Evolutionary conservation across 2,797 vertebrate species (phyloP), one percentile per base, ranked within the genome.

Genomic region (Coreius guichenoti): DNA sequence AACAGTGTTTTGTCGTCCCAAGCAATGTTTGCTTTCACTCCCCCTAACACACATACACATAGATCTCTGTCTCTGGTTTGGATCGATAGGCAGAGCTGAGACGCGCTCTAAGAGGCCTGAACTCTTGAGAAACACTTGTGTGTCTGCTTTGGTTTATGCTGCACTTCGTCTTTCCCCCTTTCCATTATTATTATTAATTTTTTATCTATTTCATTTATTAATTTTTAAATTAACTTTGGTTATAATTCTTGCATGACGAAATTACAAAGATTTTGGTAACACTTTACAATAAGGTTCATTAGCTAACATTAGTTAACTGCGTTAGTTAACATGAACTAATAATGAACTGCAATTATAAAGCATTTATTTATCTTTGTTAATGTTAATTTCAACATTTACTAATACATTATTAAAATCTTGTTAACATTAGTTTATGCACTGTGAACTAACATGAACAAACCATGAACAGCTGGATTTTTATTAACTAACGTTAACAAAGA

Each of bases 1-100:
- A 87, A 87, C 82, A 76, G 84, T 85, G 82, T 89, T 90, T 90
- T 90, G 88, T 89, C 82, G 87, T 89, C 89, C 69, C 78, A 76
- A 86, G 86, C 31, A 36, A 76, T 84, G 87, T 88, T 87, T 87
- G 86, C 84, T 76, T 82, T 88, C 76, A 70, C 85, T 80, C 54
- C 33, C 43, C 54, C 82, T 83, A 84, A 43, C 39, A 88, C 88
- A 84, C 85, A 82, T 79, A 82, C 85, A 67, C 83, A 82, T 82
- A 84, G 77, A 72, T 74, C 43, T 69, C 51, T 77, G 21, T 69
- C 81, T 85, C 82, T 74, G 82, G 84, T 84, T 61, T 86, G 86
- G 88, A 89, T 89, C 88, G 84, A 89, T 89, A 89, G 80, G 86
- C 72, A 54, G 51, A 54, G 49, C 85, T 45, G 68, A 87, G 86